Evolutionary conservation across 2,888 invertebrate species (phyloP).

Genomic region (Hydrotaea cyrtoneurina): DNA sequence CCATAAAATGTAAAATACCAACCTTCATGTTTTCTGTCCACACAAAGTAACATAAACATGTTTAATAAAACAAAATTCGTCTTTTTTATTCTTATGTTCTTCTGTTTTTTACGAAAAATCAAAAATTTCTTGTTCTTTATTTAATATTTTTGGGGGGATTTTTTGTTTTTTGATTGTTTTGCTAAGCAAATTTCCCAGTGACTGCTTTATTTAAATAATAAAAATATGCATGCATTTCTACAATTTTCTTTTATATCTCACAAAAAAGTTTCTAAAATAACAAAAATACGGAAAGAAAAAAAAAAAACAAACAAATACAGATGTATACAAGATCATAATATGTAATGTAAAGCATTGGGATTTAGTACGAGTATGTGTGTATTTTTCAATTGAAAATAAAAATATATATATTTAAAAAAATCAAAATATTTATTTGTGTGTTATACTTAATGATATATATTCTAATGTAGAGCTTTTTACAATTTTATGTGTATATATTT

Average conservation of each 20-base stretch:
- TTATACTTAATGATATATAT: conserved; percentile 1
- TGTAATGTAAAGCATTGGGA: conserved; percentile 36
- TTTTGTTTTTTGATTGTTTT: not conserved
- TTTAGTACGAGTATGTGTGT: not conserved
- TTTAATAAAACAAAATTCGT: not conserved
- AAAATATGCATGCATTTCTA: conserved; percentile 28
- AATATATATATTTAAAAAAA: conserved; percentile 1
- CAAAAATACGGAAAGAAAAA: conserved; percentile 1
- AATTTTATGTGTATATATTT: conserved; percentile 13
- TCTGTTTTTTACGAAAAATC: not conserved
- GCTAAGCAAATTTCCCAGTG: conserved; percentile 30
- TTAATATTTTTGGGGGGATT: conserved; percentile 6
- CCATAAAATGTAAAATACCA: not conserved
- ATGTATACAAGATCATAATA: conserved; percentile 21
- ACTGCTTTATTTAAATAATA: conserved; percentile 7
- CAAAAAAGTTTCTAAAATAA: not conserved
- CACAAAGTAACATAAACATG: not conserved
- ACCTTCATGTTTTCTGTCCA: not conserved
- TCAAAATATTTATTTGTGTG: conserved; percentile 11
- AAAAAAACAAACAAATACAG: conserved; percentile 11
- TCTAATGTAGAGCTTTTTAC: not conserved
- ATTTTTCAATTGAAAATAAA: conserved; percentile 12
- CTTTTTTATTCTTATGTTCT: not conserved
- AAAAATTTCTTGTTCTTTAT: conserved; percentile 34
- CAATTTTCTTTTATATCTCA: not conserved